Conservation (phyloP, 2,113 vertebrate genomes). For the Pipa parva region DNA sequence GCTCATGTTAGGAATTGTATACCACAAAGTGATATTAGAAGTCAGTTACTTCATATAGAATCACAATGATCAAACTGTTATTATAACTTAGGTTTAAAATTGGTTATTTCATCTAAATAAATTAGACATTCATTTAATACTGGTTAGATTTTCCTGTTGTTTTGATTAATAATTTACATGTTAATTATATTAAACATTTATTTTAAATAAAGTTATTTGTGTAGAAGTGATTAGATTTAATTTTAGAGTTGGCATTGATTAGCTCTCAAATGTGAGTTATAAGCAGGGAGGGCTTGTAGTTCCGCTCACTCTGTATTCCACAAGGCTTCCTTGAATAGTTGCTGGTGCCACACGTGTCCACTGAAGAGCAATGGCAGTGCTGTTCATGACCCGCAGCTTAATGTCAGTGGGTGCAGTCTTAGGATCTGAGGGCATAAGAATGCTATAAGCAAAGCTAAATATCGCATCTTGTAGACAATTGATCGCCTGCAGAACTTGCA, state of each 20-base stretch:
- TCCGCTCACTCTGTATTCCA: slow-evolving; percentile 86
- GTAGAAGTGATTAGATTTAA: background rate
- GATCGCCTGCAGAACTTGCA: too few species aligned
- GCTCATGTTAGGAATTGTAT: too few species aligned
- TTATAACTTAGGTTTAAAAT: too few species aligned
- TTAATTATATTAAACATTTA: background rate
- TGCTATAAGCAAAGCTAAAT: slow-evolving; percentile 16
- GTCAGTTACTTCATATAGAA: too few species aligned
- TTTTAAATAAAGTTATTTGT: background rate
- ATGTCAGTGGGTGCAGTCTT: slow-evolving; percentile 77
- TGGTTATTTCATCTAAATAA: background rate
- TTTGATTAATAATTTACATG: background rate
- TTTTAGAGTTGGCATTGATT: slow-evolving; percentile 5
- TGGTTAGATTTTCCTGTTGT: background rate
- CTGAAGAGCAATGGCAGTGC: slow-evolving; percentile 74
- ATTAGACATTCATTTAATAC: background rate
- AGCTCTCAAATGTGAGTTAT: background rate
- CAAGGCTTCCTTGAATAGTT: slow-evolving; percentile 85
- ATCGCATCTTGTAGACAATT: too few species aligned
- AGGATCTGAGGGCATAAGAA: slow-evolving; percentile 69
- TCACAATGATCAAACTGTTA: too few species aligned
- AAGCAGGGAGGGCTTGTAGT: background rate
- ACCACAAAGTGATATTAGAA: too few species aligned
- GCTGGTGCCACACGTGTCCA: slow-evolving; percentile 82
- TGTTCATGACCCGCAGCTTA: slow-evolving; percentile 76